These are phyloP conservation scores for Athrips mouffetella DNA, from an alignment of 2,888 invertebrate genomes.

Conservation along the genomic window DNA sequence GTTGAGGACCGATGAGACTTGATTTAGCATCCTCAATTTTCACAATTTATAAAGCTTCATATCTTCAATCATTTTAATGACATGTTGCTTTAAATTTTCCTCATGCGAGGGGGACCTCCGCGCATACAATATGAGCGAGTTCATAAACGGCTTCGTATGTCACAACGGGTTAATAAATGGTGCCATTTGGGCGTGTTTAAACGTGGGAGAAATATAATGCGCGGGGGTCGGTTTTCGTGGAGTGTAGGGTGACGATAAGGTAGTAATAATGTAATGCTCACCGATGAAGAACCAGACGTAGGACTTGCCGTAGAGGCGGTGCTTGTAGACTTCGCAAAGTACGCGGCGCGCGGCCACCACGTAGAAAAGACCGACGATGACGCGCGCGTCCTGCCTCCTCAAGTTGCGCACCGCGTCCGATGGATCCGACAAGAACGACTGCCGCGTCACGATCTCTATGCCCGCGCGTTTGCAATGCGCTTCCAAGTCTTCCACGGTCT, in stretches of 20 bases:
- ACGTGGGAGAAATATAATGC: slow-evolving; percentile 21
- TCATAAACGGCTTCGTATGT: slow-evolving; percentile 36
- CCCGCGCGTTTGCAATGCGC: slow-evolving; percentile 93
- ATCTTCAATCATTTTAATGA: slow-evolving; percentile 40
- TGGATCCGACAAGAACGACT: slow-evolving; percentile 98
- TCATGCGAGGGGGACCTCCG: slow-evolving; percentile 21
- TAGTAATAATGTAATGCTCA: slow-evolving; percentile 49
- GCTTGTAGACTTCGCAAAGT: slow-evolving; percentile 97
- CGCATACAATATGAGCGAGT: slow-evolving; percentile 21
- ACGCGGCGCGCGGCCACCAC: slow-evolving; percentile 97
- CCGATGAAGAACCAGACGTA: slow-evolving; percentile 99
- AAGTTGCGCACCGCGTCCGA: slow-evolving; percentile 97
- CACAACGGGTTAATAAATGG: slow-evolving; percentile 32
- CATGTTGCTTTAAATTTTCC: slow-evolving; percentile 39
- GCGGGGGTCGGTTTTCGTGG: slow-evolving; percentile 10
- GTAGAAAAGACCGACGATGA: slow-evolving; percentile 99
- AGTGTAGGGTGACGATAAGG: slow-evolving; percentile 2
- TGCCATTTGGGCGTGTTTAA: slow-evolving; percentile 28
- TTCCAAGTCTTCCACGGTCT: slow-evolving; percentile 98
- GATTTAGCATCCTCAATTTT: slow-evolving; percentile 25
- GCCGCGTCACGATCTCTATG: slow-evolving; percentile 97
- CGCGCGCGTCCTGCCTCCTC: slow-evolving; percentile 96
- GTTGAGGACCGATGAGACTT: not conserved
- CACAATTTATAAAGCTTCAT: slow-evolving; percentile 38
- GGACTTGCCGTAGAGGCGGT: slow-evolving; percentile 94